Conservation (phyloP, 2,113 vertebrate species). For the Mastomys natalensis region DNA sequence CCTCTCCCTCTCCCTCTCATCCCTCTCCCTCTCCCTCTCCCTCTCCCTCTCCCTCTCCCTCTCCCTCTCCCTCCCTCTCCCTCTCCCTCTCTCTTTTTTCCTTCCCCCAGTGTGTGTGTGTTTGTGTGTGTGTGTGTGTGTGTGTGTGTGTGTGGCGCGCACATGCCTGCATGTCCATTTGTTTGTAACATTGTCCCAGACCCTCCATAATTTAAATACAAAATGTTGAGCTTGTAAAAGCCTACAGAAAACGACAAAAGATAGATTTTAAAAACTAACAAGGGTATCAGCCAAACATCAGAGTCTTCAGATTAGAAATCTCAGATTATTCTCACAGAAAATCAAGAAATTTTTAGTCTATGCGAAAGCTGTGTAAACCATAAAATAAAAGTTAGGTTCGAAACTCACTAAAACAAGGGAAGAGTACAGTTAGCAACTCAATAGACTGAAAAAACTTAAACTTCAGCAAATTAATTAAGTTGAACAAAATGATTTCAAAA, state of each 20-base stretch:
- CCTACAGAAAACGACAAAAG: not conserved
- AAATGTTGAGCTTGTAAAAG: not conserved
- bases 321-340: not conserved
- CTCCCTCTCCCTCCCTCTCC: not conserved
- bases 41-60: too few relatives aligned
- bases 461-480: not conserved
- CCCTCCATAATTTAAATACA: not conserved
- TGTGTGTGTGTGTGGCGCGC: not conserved
- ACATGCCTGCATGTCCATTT: too few relatives aligned
- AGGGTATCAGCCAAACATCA: not conserved
- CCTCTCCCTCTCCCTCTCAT: too few relatives aligned
- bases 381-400: not conserved
- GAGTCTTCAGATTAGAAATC: not conserved
- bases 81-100: accelerated
- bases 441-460: not conserved
- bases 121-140: not conserved
- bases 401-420: not conserved
- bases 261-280: not conserved
- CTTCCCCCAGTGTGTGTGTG: too few relatives aligned
- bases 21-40: not conserved
- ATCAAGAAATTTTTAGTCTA: not conserved
- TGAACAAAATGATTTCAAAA: not conserved
- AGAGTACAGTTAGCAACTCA: too few relatives aligned
- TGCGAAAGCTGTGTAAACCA: not conserved
- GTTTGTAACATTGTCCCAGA: not conserved